These are phyloP conservation scores for Aphis gossypii DNA, from an alignment of 1,140 invertebrate genomes.

Conservation along the genomic window DNA sequence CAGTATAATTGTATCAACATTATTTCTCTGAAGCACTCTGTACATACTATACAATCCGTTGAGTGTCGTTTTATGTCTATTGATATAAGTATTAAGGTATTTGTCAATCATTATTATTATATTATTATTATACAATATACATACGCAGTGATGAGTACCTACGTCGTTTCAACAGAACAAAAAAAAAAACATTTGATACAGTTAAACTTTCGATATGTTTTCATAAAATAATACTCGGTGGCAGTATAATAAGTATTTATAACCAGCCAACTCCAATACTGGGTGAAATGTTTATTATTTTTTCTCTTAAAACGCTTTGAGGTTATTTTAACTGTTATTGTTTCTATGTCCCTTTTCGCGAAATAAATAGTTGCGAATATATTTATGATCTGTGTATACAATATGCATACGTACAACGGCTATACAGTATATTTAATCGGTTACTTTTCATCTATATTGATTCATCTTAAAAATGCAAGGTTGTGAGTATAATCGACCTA, in stretches of 20 bases:
- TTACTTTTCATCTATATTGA: neutral
- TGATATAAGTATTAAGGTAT: neutral
- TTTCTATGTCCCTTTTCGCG: neutral
- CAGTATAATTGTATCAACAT: neutral
- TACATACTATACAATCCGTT: neutral
- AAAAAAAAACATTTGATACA: neutral
- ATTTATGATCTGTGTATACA: neutral
- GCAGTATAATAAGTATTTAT: neutral
- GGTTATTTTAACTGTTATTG: neutral
- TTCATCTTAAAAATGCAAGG: neutral
- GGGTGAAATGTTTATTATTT: constrained; percentile 4
- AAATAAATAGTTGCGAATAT: neutral
- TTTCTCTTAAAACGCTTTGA: constrained; percentile 18
- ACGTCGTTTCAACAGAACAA: neutral
- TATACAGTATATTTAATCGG: neutral
- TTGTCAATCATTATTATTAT: neutral
- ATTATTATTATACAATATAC: neutral
- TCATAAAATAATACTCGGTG: neutral
- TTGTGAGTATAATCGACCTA: neutral
- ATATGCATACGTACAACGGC: neutral
- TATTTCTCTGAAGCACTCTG: neutral
- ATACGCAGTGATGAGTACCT: neutral
- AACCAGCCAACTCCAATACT: neutral
- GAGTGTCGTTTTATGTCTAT: neutral
- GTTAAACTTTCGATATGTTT: neutral